Evolutionary conservation across 2,113 vertebrate genomes (phyloP).

Genomic region (Struthidea cinerea): DNA sequence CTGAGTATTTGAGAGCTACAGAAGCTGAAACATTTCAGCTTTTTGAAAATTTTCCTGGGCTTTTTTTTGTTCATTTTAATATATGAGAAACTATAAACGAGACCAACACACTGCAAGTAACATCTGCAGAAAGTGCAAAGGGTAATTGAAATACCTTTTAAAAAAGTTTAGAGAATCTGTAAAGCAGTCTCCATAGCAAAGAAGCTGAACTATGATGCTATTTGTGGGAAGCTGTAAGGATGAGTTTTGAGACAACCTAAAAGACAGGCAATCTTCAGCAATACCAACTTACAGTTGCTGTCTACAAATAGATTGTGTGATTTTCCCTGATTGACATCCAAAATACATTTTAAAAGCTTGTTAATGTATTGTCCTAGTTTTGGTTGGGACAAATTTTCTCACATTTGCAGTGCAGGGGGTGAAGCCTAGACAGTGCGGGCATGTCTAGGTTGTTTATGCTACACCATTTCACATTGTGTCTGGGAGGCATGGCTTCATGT

Average conservation of each 20-base stretch:
- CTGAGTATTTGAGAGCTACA: neutral
- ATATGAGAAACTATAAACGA: neutral
- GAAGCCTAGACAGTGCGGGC: neutral
- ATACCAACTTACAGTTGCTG: neutral
- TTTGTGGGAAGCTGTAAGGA: neutral
- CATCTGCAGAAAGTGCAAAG: neutral
- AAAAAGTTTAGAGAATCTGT: neutral
- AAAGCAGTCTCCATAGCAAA: neutral
- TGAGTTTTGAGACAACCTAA: neutral
- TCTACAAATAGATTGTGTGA: neutral
- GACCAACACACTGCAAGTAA: neutral
- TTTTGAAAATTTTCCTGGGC: neutral
- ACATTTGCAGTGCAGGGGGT: neutral
- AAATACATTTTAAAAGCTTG: neutral
- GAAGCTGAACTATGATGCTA: neutral
- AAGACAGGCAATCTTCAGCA: neutral
- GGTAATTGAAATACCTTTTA: neutral
- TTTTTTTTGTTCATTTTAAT: neutral
- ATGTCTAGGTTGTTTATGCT: neutral
- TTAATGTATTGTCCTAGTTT: neutral
- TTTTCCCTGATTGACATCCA: neutral
- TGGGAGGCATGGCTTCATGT: neutral
- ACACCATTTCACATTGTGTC: neutral
- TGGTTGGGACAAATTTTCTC: neutral
- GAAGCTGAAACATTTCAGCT: neutral